Conservation (phyloP, 92 coral and sea anemone species). For the Virgularia gustaviana region DNA sequence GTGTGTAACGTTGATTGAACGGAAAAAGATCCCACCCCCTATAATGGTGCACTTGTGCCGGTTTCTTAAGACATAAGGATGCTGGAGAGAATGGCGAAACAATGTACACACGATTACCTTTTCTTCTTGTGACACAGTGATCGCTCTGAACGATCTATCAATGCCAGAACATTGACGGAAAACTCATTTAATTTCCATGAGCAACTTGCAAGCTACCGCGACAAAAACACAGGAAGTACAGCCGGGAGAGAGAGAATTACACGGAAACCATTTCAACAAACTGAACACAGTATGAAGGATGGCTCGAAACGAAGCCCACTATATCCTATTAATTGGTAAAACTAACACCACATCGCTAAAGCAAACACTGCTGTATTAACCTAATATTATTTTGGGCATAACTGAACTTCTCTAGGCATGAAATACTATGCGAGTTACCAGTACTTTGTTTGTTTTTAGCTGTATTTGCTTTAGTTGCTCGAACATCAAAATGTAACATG, state of each 20-base stretch:
- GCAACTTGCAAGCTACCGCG: slow-evolving; percentile 16
- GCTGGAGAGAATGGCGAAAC: slow-evolving; percentile 6
- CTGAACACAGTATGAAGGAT: slow-evolving; percentile 13
- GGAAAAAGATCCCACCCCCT: slow-evolving; percentile 2
- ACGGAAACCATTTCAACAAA: slow-evolving; percentile 25
- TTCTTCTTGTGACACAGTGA: slow-evolving; percentile 24
- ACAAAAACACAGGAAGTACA: slow-evolving; percentile 30
- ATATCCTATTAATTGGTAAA: slow-evolving; percentile 22
- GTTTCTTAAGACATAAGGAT: slow-evolving; percentile 9
- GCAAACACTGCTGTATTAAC: too few relatives aligned
- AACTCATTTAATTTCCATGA: slow-evolving; percentile 9
- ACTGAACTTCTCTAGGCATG: too few relatives aligned
- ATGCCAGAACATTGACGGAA: slow-evolving; percentile 17
- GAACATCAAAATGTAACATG: too few relatives aligned
- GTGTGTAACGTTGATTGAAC: slow-evolving; percentile 1
- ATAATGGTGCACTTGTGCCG: neutral
- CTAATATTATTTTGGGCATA: too few relatives aligned
- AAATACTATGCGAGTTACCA: too few relatives aligned
- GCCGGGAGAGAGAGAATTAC: slow-evolving; percentile 4
- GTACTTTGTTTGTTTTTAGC: too few relatives aligned
- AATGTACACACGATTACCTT: slow-evolving; percentile 8
- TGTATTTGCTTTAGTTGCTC: too few relatives aligned
- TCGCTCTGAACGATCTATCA: slow-evolving; percentile 6
- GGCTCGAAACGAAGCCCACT: slow-evolving; percentile 1
- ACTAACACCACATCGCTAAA: slow-evolving; percentile 29